phyloP scores from a whole-genome alignment of 2,888 invertebrate species.

The Drosophila leonis region DNA sequence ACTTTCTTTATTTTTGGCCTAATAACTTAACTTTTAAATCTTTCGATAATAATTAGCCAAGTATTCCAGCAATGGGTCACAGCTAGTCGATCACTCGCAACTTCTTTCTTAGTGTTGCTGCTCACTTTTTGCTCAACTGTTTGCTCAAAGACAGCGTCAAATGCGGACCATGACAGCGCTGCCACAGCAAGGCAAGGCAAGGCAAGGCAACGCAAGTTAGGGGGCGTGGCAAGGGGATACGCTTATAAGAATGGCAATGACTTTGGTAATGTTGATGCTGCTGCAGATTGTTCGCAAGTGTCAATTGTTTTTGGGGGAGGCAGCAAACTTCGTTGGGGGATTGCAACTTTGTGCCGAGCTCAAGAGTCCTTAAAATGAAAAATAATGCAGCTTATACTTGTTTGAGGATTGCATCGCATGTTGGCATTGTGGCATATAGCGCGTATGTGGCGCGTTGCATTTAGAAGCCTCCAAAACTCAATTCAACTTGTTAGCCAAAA shows the following conservation, averaged over 20 bases:
- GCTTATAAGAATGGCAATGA: conserved; percentile 63
- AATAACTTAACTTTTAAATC: too few relatives aligned
- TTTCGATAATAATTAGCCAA: too few relatives aligned
- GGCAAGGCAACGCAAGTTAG: not conserved
- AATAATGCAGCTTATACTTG: conserved; percentile 55
- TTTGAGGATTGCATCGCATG: conserved; percentile 24
- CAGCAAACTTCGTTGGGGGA: conserved; percentile 39
- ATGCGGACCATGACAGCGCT: conserved; percentile 64
- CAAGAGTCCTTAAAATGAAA: conserved; percentile 55
- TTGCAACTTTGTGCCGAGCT: conserved; percentile 52
- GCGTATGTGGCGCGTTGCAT: not conserved
- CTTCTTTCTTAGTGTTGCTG: conserved; percentile 36
- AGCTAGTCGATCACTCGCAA: not conserved
- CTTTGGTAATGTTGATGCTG: conserved; percentile 69
- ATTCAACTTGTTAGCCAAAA: conserved; percentile 37
- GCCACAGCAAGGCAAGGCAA: conserved; percentile 3
- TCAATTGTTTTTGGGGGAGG: conserved; percentile 70
- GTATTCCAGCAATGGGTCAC: not conserved
- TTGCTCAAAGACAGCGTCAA: conserved; percentile 64
- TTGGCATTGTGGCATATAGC: conserved; percentile 12
- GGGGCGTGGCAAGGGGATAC: conserved; percentile 5
- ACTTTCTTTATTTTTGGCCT: too few relatives aligned
- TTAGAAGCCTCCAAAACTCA: conserved; percentile 10
- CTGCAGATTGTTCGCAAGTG: conserved; percentile 76
- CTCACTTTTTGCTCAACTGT: conserved; percentile 66